Percentiles rank a stretch among this genome's conserved stretches.
These are phyloP conservation scores for Dasysyrphus tricinctus DNA, from an alignment of 2,888 invertebrate genomes.

Conservation along the genomic window DNA sequence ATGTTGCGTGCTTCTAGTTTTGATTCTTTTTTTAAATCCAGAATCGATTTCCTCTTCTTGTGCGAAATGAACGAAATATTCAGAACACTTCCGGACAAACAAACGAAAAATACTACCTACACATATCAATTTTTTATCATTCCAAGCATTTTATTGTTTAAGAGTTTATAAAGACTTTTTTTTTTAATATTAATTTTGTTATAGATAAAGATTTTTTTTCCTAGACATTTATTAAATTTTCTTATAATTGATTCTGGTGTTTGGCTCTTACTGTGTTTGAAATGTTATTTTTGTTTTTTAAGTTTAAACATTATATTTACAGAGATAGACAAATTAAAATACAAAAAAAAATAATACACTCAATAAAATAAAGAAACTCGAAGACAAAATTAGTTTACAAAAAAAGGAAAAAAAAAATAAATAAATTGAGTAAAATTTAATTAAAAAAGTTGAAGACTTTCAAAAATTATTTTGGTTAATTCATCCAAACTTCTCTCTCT, in stretches of 20 bases:
- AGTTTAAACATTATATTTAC: conserved; percentile 47
- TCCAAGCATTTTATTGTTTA: background rate
- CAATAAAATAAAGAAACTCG: background rate
- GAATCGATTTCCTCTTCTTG: no score
- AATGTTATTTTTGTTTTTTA: background rate
- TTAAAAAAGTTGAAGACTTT: background rate
- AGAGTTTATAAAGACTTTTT: background rate
- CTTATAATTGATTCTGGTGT: conserved; percentile 69
- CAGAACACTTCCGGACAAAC: no score
- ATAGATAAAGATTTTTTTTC: conserved; percentile 13
- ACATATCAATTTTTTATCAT: background rate
- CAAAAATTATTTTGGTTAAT: background rate
- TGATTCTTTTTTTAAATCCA: no score
- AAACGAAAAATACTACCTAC: no score
- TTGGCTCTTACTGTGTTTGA: conserved; percentile 69
- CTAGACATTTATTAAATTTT: conserved; percentile 29
- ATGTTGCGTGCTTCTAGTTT: no score
- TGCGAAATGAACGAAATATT: no score
- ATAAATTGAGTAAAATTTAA: background rate
- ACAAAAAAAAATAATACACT: background rate
- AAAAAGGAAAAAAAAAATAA: background rate
- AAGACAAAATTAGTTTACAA: conserved; percentile 10
- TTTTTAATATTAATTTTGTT: background rate
- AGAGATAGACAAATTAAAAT: conserved; percentile 24
- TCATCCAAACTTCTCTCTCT: background rate